Conservation (phyloP, 2,113 vertebrate species). For the Pangasianodon gigas region DNA sequence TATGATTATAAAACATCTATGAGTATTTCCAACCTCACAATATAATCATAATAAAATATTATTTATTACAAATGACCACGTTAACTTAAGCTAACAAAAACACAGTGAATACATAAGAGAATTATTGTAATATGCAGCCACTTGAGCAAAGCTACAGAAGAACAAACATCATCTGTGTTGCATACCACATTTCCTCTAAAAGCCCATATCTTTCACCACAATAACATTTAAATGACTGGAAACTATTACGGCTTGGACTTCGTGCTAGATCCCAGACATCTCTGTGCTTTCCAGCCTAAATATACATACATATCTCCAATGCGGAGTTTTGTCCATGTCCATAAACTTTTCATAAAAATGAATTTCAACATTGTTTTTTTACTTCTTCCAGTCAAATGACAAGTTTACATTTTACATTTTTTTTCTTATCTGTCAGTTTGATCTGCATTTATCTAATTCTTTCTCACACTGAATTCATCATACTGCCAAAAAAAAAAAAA, state of each 20-base stretch:
- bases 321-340: not conserved
- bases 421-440: not conserved
- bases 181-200: conserved; percentile 34
- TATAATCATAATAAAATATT: conserved; percentile 62
- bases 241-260: conserved; percentile 25
- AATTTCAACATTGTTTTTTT: not conserved
- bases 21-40: conserved; percentile 52
- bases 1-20: conserved; percentile 65
- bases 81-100: conserved; percentile 58
- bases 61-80: conserved; percentile 64
- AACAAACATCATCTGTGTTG: conserved; percentile 40
- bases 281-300: not conserved
- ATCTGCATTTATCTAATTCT: conserved; percentile 1
- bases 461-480: not conserved
- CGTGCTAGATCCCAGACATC: not conserved
- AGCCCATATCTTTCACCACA: conserved; percentile 31
- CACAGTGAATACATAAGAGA: conserved; percentile 53
- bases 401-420: not conserved
- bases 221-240: conserved; percentile 32
- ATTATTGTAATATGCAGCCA: conserved; percentile 51
- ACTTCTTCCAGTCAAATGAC: not conserved
- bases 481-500: conserved; percentile 9
- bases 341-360: conserved; percentile 13
- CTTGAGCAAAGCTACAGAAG: conserved; percentile 46
- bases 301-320: not conserved